phyloP scores from a whole-genome alignment of 2,797 vertebrate species.

The Pseudochaenichthys georgianus region DNA sequence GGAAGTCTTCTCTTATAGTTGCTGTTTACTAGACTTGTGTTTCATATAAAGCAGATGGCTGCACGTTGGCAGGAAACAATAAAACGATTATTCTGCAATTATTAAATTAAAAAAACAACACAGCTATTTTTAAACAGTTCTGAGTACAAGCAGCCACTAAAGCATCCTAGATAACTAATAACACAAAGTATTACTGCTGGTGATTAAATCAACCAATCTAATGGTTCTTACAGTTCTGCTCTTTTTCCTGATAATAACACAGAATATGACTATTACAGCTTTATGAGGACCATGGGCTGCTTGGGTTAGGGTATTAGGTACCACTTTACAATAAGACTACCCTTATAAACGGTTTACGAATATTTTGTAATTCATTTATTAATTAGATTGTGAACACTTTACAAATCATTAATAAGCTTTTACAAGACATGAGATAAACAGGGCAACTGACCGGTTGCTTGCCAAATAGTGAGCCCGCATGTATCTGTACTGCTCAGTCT shows the following conservation, averaged over 20 bases:
- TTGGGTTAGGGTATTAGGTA: not conserved
- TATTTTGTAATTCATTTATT: too few relatives aligned
- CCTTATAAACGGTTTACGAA: too few relatives aligned
- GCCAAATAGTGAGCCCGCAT: too few relatives aligned
- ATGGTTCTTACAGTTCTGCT: not conserved
- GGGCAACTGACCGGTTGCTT: too few relatives aligned
- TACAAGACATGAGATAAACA: too few relatives aligned
- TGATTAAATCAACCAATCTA: not conserved
- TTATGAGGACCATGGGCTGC: not conserved
- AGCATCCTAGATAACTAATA: not conserved
- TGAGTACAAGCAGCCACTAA: not conserved
- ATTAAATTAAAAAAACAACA: conserved; percentile 3
- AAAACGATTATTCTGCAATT: not conserved
- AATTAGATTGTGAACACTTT: too few relatives aligned
- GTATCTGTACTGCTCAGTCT: too few relatives aligned
- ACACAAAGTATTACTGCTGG: not conserved
- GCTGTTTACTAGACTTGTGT: not conserved
- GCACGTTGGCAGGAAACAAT: not conserved
- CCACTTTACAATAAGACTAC: too few relatives aligned
- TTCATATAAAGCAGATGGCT: not conserved
- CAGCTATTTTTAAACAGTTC: not conserved
- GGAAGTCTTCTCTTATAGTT: not conserved
- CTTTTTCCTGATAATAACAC: not conserved
- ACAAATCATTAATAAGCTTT: too few relatives aligned
- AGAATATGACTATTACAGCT: too few relatives aligned